These are phyloP conservation scores for Drosophila tropicalis DNA, from an alignment of 1,140 invertebrate genomes.

Conservation along the genomic window DNA sequence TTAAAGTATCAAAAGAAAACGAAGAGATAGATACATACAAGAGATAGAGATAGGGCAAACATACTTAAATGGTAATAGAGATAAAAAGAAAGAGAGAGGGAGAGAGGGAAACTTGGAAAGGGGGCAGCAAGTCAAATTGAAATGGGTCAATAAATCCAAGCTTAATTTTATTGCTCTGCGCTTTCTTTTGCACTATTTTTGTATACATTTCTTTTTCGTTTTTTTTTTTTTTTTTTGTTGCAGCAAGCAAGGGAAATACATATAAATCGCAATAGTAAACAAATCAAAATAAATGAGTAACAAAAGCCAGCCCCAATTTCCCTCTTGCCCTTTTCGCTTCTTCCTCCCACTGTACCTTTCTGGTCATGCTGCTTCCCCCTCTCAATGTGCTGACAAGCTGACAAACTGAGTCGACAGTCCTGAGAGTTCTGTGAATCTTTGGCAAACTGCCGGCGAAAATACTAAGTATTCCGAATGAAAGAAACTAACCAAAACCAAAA, in stretches of 20 bases:
- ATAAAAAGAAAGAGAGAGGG: background rate
- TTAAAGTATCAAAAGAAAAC: conserved; percentile 58
- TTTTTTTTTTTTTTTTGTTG: conserved; percentile 15
- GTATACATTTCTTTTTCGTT: background rate
- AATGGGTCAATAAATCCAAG: conserved; percentile 81
- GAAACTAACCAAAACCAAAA: conserved; percentile 34
- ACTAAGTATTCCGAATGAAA: conserved; percentile 12
- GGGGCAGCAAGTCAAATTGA: conserved; percentile 71
- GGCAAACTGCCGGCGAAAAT: conserved; percentile 40
- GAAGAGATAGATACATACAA: background rate
- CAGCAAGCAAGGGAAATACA: conserved; percentile 61
- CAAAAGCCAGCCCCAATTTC: conserved; percentile 54
- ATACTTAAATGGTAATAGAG: conserved; percentile 6
- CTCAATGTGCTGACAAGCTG: conserved; percentile 71
- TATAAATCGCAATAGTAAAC: conserved; percentile 82
- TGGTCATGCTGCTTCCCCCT: background rate
- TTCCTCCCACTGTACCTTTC: background rate
- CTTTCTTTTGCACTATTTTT: conserved; percentile 45
- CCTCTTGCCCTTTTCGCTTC: background rate
- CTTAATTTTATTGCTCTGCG: conserved; percentile 79
- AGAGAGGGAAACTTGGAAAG: conserved; percentile 8
- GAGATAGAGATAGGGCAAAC: conserved; percentile 10
- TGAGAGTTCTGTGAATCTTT: conserved; percentile 41
- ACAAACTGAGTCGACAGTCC: conserved; percentile 60
- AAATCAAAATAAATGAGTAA: conserved; percentile 82